Evolutionary conservation across 2,888 invertebrate species (phyloP), one percentile per base, ranked within the genome.

Genomic region (Euplexia lucipara): DNA sequence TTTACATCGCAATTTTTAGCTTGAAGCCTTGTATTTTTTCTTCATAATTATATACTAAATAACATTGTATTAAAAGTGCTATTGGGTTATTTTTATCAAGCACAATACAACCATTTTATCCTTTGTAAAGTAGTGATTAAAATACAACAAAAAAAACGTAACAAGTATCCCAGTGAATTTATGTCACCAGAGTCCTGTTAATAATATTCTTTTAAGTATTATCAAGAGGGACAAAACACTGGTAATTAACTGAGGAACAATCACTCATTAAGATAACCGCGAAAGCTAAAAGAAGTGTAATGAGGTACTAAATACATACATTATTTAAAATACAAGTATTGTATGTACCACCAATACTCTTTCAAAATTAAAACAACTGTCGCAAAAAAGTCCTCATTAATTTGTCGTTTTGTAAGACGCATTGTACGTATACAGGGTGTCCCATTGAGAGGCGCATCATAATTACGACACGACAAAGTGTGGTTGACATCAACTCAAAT

Each of bases 381-480:
- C 73, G 67, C 64, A 69, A 78, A 83, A 83, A 70, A 62, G 57
- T 76, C 76, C 84, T 87, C 88, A 83, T 88, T 89, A 88, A 88
- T 89, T 86, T 84, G 82, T 86, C 80, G 81, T 83, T 88, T 88
- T 86, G 74, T 84, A 92, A 92, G 92, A 91, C 85, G 83, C 86
- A 91, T 88, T 89, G 85, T 89, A 32, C 18, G 16, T 47, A 58
- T 67, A 82, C 72, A 86, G 85, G 84, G 79, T 89, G 90, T 91
- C 85, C 86, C 83, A 91, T 91, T 91, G 90, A 90, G 86, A 86
- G 84, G 84, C 81, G 86, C 88, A 86, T 86, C 89, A 86, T 93
- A 94, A 94, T 94, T 93, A 93, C 83, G 85, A 82, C 75, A 87
- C 87, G 86, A 92, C 91, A 92, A 92, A 92, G 91, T 91, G 89